Conservation (phyloP, 2,888 invertebrate species). For the Achlya flavicornis region DNA sequence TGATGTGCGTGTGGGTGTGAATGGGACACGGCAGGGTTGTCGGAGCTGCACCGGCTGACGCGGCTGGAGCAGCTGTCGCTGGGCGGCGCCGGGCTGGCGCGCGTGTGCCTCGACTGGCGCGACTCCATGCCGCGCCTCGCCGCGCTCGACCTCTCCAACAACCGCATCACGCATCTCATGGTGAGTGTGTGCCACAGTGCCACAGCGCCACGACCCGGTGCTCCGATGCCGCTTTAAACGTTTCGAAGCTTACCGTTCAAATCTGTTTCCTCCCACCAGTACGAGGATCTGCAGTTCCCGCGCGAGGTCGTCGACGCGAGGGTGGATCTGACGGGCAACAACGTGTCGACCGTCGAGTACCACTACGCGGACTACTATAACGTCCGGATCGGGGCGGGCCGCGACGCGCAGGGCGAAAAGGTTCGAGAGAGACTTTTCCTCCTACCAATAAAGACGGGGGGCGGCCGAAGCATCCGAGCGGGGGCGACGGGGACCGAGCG, state of each 20-base stretch:
- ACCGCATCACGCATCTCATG: not conserved
- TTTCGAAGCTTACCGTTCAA: too few species aligned
- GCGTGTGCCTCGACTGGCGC: constrained; percentile 4
- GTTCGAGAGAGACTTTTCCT: too few species aligned
- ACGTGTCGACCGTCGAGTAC: not conserved
- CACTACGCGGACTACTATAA: not conserved
- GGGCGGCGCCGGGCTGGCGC: too few species aligned
- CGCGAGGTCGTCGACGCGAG: not conserved
- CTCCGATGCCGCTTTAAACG: too few species aligned
- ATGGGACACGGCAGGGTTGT: not conserved
- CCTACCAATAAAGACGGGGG: too few species aligned
- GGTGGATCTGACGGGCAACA: not conserved
- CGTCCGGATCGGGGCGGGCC: not conserved
- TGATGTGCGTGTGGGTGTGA: too few species aligned
- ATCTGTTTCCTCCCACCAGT: not conserved
- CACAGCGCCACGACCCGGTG: too few species aligned
- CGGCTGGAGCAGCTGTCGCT: not conserved
- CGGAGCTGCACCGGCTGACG: not conserved
- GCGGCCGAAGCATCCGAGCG: too few species aligned
- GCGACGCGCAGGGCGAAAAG: not conserved
- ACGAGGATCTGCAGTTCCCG: not conserved
- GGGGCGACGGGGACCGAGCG: too few species aligned
- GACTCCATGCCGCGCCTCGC: not conserved
- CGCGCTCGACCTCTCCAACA: constrained; percentile 5
- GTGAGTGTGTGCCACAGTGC: not conserved